Percentiles rank a stretch among this genome's conserved stretches.
Evolutionary conservation across 2,797 vertebrate genomes (phyloP).

Genomic region (Nasua narica): DNA sequence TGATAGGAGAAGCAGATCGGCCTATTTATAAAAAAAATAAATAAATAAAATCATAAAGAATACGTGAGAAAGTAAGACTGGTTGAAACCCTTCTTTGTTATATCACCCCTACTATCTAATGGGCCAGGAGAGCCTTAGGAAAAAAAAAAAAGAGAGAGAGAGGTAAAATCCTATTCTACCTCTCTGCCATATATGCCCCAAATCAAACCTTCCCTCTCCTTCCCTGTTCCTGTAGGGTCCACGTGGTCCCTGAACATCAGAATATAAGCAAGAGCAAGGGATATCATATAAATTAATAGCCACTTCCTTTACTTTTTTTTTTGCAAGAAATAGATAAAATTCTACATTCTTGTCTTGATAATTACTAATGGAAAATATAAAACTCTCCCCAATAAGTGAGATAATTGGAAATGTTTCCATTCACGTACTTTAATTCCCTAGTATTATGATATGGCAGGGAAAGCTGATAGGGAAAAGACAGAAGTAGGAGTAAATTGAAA

Average conservation of each 20-base stretch:
- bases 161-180: neutral
- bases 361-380: slow-evolving; percentile 8
- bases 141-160: neutral
- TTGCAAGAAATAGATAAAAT: neutral
- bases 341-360: neutral
- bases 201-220: neutral
- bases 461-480: neutral
- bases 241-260: neutral
- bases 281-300: neutral
- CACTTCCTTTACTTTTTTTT: neutral
- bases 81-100: neutral
- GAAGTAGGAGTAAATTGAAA: neutral
- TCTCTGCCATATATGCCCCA: neutral
- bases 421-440: neutral
- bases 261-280: neutral
- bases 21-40: slow-evolving; percentile 79
- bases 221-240: neutral
- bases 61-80: neutral
- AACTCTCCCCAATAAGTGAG: neutral
- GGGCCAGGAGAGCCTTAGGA: neutral
- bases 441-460: neutral
- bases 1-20: slow-evolving; percentile 91
- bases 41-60: neutral
- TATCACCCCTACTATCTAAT: neutral
- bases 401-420: neutral